Evolutionary conservation across 2,888 invertebrate species (phyloP), one percentile per base, ranked within the genome.

Genomic region (Eristalinus aeneus): DNA sequence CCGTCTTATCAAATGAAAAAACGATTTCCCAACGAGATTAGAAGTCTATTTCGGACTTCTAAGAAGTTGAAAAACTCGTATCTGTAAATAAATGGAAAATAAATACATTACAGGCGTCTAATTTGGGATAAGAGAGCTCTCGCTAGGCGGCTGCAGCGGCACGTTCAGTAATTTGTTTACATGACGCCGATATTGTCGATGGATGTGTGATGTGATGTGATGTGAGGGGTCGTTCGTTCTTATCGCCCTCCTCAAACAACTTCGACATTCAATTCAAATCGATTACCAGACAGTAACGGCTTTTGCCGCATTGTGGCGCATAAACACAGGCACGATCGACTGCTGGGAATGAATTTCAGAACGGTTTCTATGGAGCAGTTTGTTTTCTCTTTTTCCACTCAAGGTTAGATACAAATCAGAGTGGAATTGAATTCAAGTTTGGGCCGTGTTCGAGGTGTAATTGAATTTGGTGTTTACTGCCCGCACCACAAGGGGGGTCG

Each of bases 141-240:
- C 60, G 46, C 61, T 53, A 12, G 67, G 60, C 27, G 67, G 60
- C 32, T 60, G 27, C 27, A 5, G 27, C 27, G 60, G 60, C 32
- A 60, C 58, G 32, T 65, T 46, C 56, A 31, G 46, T 23, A 72
- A 72, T 72, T 60, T 79, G 65, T 72, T 77, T 77, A 77, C 77
- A 71, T 63, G 31, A 10, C 36, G 46, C 46, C 46, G 46, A 46
- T 9, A 34, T 54, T 54, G 34, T 36, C 53, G 36, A 58, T 54
- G 36, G 63, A 56, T 77, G 39, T 39, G 39, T 39, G 46, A n/a
- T 16, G 5, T n/a, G 39, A 12, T 39, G 39, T 39, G 39, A 39
- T 39, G 39, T 39, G 39, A 39, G 39, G 46, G 46, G 46, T 46
- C 46, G 46, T 1, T 5, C 5, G 8, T 8, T 16, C 16, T 46